These are phyloP conservation scores for Pica pica DNA, from an alignment of 2,113 vertebrate species.

Conservation along the genomic window DNA sequence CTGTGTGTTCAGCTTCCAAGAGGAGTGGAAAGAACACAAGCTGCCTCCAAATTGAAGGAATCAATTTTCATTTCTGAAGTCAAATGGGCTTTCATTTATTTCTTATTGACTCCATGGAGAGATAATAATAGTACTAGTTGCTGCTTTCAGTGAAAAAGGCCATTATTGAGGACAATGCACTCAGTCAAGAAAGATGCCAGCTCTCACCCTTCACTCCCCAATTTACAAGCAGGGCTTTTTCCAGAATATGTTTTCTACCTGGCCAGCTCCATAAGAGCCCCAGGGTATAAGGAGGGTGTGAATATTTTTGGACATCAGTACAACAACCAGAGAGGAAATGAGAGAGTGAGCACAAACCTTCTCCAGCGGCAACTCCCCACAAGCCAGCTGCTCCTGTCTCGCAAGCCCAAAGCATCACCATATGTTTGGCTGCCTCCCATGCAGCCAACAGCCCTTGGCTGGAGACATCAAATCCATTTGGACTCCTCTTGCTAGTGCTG, in stretches of 20 bases:
- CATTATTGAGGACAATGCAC: background rate
- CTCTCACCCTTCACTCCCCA: background rate
- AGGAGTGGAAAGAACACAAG: background rate
- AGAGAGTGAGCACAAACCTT: background rate
- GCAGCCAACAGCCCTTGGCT: background rate
- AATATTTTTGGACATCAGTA: background rate
- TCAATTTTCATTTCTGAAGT: conserved; percentile 41
- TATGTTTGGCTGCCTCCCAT: conserved; percentile 24
- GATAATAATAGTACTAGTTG: background rate
- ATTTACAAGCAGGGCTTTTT: background rate
- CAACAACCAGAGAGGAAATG: background rate
- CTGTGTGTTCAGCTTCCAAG: background rate
- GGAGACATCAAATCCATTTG: background rate
- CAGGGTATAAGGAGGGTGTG: background rate
- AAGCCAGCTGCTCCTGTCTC: background rate
- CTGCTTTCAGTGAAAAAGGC: conserved; percentile 2
- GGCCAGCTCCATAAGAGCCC: background rate
- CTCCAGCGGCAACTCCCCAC: background rate
- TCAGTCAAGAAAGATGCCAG: background rate
- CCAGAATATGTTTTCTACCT: background rate
- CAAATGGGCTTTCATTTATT: conserved; percentile 14
- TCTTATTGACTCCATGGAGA: background rate
- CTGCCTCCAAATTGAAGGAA: conserved; percentile 33
- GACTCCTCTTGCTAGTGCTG: background rate
- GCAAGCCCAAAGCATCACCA: background rate